These are phyloP conservation scores for Agrotis ipsilon DNA, from an alignment of 2,888 invertebrate species.

Conservation along the genomic window DNA sequence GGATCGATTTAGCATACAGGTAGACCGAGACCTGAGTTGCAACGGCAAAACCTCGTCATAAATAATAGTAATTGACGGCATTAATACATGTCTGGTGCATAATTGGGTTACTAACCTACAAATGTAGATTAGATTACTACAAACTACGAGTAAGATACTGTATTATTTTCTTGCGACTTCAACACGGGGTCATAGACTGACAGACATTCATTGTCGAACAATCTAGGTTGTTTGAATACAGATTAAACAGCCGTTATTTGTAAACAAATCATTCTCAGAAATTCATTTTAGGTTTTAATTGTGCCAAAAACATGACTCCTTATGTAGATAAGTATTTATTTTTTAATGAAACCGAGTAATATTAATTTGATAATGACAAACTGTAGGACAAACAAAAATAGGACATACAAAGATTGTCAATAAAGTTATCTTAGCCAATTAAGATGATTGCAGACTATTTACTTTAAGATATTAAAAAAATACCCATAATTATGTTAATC, in stretches of 20 bases:
- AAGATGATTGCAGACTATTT: neutral
- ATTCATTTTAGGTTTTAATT: neutral
- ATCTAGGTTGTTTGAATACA: conserved; percentile 1
- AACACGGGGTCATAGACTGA: neutral
- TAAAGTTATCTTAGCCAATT: neutral
- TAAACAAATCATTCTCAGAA: conserved; percentile 1
- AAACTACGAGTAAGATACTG: conserved; percentile 1
- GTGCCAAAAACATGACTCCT: neutral
- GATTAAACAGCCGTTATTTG: neutral
- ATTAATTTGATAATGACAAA: conserved; percentile 11
- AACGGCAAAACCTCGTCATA: no score
- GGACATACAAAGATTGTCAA: neutral
- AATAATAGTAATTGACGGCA: no score
- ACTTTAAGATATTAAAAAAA: neutral
- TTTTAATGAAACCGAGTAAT: neutral
- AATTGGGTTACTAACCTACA: conserved; percentile 8
- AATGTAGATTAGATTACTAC: conserved; percentile 16
- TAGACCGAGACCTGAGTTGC: no score
- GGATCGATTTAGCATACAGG: no score
- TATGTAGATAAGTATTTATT: conserved; percentile 19
- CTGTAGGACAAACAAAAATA: neutral
- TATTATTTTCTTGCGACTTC: conserved; percentile 1
- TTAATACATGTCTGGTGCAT: neutral
- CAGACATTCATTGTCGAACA: conserved; percentile 3
- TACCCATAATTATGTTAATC: no score